Conservation (phyloP, 2,888 invertebrate species). For the Seira ritae region DNA sequence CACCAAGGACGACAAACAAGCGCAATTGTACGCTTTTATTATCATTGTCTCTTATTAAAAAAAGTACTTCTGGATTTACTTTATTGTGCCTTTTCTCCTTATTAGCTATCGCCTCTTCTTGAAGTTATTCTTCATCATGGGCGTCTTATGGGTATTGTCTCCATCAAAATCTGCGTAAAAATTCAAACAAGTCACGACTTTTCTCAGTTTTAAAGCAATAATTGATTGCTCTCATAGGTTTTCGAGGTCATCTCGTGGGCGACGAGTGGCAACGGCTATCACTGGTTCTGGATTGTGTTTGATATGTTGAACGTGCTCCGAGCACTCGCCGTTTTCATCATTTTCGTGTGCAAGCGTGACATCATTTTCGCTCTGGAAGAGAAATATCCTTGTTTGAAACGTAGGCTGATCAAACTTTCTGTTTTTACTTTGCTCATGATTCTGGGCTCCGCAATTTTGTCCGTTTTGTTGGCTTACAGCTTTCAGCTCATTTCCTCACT, state of each 20-base stretch:
- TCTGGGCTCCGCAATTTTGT: background rate
- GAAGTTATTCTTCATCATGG: constrained; percentile 69
- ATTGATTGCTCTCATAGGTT: constrained; percentile 11
- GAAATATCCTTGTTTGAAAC: constrained; percentile 65
- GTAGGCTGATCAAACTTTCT: constrained; percentile 52
- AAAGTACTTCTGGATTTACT: background rate
- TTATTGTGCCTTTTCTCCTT: constrained; percentile 28
- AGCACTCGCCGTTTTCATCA: constrained; percentile 63
- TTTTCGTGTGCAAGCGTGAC: constrained; percentile 68
- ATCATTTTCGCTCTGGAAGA: constrained; percentile 63
- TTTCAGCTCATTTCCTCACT: no score
- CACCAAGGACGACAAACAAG: constrained; percentile 60
- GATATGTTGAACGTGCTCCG: constrained; percentile 62
- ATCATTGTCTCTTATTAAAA: background rate
- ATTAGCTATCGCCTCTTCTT: constrained; percentile 62
- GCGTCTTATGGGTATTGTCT: constrained; percentile 57
- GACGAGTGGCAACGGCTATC: constrained; percentile 35
- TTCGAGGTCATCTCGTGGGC: constrained; percentile 55
- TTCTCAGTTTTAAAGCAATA: background rate
- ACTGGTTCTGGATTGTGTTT: constrained; percentile 58
- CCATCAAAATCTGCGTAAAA: no score
- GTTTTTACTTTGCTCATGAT: background rate
- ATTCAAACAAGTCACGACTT: no score
- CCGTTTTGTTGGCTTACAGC: background rate
- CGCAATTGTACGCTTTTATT: constrained; percentile 63